Conservation (phyloP, 2,113 vertebrate genomes). For the Brienomyrus longianalis region DNA sequence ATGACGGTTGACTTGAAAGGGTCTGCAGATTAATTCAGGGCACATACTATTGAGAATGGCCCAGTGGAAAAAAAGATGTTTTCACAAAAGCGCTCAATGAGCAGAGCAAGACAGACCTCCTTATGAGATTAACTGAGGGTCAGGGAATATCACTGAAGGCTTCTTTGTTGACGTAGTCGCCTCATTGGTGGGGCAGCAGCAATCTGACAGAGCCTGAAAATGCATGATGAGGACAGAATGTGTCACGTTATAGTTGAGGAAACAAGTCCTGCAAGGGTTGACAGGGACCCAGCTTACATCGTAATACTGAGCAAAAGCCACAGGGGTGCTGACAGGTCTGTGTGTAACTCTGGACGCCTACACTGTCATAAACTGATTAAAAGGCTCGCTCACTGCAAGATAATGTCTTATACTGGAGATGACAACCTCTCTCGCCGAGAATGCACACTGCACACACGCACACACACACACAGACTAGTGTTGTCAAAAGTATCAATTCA, state of each 20-base stretch:
- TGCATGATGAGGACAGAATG: slow-evolving; percentile 27
- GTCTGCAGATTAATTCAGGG: background rate
- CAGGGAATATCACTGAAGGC: background rate
- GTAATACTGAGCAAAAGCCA: slow-evolving; percentile 15
- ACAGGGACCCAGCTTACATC: background rate
- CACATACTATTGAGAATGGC: background rate
- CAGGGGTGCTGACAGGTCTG: background rate
- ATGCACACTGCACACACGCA: background rate
- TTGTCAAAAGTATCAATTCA: background rate
- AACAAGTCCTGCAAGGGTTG: background rate
- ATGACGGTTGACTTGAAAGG: background rate
- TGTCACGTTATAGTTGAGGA: slow-evolving; percentile 20
- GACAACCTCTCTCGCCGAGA: background rate
- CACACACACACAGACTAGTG: background rate
- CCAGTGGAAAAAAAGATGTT: background rate
- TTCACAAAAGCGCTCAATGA: background rate
- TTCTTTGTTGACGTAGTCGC: background rate
- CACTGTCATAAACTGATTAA: background rate
- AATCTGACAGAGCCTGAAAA: slow-evolving; percentile 6
- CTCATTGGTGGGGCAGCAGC: background rate
- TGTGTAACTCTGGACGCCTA: background rate
- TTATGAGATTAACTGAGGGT: background rate
- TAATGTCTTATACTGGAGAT: background rate
- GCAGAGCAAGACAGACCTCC: background rate
- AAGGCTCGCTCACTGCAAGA: background rate